Percentiles rank a stretch among this genome's conserved stretches.
Conservation (phyloP, 2,113 vertebrate species). For the Mystacornis crossleyi region DNA sequence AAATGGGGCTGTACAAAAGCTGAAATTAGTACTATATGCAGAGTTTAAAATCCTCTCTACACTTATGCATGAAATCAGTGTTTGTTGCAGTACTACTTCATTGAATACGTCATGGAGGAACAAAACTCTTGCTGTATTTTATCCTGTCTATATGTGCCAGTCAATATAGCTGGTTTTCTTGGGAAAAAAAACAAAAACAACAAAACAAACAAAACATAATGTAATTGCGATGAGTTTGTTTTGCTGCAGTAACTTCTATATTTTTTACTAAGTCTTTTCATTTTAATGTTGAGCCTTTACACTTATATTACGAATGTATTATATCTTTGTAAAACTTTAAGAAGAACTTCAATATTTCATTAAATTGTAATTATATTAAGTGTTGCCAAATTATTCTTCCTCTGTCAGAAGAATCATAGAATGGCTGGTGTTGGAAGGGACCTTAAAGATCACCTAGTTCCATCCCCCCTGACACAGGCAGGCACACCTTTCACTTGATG, state of each 20-base stretch:
- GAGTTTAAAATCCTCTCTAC: slow-evolving; percentile 46
- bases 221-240: not conserved
- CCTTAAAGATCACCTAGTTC: not conserved
- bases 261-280: slow-evolving; percentile 4
- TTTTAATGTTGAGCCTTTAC: not conserved
- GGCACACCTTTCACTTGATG: not conserved
- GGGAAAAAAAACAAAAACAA: not conserved
- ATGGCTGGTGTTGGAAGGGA: not conserved
- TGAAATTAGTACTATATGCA: slow-evolving; percentile 88
- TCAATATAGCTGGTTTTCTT: not conserved
- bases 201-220: not conserved
- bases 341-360: slow-evolving; percentile 8
- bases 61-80: slow-evolving; percentile 7
- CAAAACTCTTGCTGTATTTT: slow-evolving; percentile 2
- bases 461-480: not conserved
- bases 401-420: not conserved
- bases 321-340: slow-evolving; percentile 18
- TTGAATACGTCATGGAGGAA: not conserved
- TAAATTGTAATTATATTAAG: slow-evolving; percentile 12
- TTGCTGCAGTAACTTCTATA: not conserved
- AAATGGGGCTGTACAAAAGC: slow-evolving; percentile 88
- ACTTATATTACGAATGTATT: not conserved
- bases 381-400: not conserved
- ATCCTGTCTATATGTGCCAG: slow-evolving; percentile 14
- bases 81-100: not conserved